Evolutionary conservation across 2,888 invertebrate species (phyloP), one percentile per base, ranked within the genome.

Genomic region (Cecidostiba fungosa): DNA sequence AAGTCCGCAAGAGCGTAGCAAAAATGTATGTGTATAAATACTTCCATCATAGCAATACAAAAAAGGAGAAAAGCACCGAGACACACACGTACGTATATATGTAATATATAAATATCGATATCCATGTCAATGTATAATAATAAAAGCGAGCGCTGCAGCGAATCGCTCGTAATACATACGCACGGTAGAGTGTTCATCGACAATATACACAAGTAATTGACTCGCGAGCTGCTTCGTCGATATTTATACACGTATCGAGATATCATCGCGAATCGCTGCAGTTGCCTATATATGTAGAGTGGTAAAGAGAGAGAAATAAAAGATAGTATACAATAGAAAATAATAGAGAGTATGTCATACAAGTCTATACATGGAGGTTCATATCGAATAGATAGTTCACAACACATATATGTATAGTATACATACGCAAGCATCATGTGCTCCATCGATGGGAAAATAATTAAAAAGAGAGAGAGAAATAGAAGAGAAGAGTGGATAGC

Each of bases 351-450:
- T 14, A 0, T 89, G 85, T 88, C 32, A n/a, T 59, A 70, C 50
- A 43, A 77, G 47, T 69, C 4, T 74, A 19, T 69, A 69, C 77
- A 82, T 12, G 39, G 39, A 29, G 89, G 89, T 50, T 88, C 82
- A 90, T 90, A 91, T 91, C 91, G 89, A 89, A 91, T 91, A 92
- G 91, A 92, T 93, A 93, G 91, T 91, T 50, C 91, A 92, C 92
- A 92, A 93, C 93, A 92, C 92, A 92, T 92, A 93, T 92, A 93
- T 86, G 59, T 83, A 80, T 70, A 92, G 92, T 92, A 92, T 92
- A 93, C 92, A 93, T 93, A 92, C 92, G 92, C 93, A 93, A 92
- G 92, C 92, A 93, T 93, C 92, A 89, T 92, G 93, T 92, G 92
- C 91, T 92, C 91, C 91, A 93, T 91, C 89, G 90, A 92, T 90